Evolutionary conservation across 2,113 vertebrate genomes (phyloP).

Genomic region (Bubo scandiacus): DNA sequence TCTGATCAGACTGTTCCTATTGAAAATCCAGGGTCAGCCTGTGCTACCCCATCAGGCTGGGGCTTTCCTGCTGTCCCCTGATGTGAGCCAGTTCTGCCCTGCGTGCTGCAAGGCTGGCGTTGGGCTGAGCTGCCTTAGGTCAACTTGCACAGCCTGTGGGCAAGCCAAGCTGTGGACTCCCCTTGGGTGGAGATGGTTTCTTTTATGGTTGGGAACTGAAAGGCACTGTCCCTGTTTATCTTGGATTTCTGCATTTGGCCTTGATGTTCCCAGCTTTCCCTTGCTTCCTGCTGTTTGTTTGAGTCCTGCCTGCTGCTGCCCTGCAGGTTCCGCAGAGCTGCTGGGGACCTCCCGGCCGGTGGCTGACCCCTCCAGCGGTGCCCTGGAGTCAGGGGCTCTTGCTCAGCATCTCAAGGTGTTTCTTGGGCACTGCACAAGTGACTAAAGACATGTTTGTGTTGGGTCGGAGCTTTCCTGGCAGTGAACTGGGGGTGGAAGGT

Average conservation of each 20-base stretch:
- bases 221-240: background rate
- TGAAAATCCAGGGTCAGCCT: background rate
- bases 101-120: background rate
- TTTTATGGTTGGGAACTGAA: background rate
- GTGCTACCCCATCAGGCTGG: background rate
- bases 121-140: background rate
- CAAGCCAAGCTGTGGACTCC: background rate
- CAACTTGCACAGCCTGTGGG: rapidly evolving
- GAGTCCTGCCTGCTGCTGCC: background rate
- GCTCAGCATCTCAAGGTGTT: background rate
- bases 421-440: background rate
- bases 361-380: background rate
- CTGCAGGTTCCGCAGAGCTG: background rate
- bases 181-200: background rate
- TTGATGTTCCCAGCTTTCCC: background rate
- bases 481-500: background rate
- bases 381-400: background rate
- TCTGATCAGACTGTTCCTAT: background rate
- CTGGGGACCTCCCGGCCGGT: rapidly evolving
- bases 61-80: background rate
- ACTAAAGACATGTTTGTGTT: background rate
- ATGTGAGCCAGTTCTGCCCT: background rate
- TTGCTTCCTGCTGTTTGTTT: background rate
- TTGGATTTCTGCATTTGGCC: background rate
- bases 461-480: background rate